Evolutionary conservation across 2,888 invertebrate genomes (phyloP).

Genomic region (Megastigmus dorsalis): DNA sequence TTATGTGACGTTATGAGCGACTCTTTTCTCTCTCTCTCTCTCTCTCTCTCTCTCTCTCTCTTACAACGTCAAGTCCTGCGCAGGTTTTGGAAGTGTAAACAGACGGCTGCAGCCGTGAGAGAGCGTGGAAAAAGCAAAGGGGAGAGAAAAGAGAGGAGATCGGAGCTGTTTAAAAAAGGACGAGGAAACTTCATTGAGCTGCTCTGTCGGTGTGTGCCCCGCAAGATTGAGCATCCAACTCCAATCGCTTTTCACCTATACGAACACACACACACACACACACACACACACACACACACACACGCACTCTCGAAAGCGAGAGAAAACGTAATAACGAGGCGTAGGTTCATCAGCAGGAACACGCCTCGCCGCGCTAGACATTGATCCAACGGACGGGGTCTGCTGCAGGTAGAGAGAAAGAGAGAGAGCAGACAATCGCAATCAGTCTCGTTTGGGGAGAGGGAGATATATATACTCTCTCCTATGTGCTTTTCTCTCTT

Average conservation of each 20-base stretch:
- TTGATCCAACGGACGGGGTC: too few species aligned
- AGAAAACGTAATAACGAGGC: slow-evolving; percentile 13
- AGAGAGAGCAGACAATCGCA: not conserved
- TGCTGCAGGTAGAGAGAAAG: not conserved
- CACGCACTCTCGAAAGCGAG: not conserved
- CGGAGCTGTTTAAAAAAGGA: not conserved
- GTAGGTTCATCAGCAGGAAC: not conserved
- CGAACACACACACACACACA: not conserved
- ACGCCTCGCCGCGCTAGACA: too few species aligned
- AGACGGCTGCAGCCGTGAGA: too few species aligned
- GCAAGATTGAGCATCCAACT: slow-evolving; percentile 25
- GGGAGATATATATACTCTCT: not conserved
- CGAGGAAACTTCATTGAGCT: slow-evolving; percentile 30
- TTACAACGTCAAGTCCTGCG: not conserved
- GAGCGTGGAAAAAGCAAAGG: not conserved
- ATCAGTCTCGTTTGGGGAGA: slow-evolving; percentile 18
- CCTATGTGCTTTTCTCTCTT: not conserved
- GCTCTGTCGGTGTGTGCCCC: not conserved
- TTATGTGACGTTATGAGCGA: too few species aligned
- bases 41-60: not conserved
- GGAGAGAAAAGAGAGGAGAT: not conserved
- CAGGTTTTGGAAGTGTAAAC: not conserved
- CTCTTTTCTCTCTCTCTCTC: not conserved
- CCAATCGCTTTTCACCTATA: not conserved
- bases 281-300: not conserved